A percentile compares a stretch with the other conserved stretches of the same genome.
Conservation (phyloP, 2,888 invertebrate genomes). For the Noctuana brunneofusca region DNA sequence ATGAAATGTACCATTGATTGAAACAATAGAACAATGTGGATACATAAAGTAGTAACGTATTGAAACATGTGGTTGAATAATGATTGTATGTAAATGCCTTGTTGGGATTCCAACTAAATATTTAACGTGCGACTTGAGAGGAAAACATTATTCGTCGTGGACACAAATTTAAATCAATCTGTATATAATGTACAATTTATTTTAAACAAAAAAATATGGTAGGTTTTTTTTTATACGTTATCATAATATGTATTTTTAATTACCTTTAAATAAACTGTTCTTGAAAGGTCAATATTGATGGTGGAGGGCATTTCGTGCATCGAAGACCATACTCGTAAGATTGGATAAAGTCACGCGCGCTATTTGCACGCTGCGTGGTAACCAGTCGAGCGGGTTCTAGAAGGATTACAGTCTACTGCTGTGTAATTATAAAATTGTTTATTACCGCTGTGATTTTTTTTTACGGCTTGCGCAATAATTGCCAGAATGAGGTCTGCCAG, state of each 20-base stretch:
- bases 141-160: slow-evolving; percentile 49
- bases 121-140: slow-evolving; percentile 55
- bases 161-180: slow-evolving; percentile 26
- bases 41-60: slow-evolving; percentile 41
- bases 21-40: slow-evolving; percentile 57
- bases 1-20: slow-evolving; percentile 41
- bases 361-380: slow-evolving; percentile 55
- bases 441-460: slow-evolving; percentile 63
- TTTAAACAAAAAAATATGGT: neutral
- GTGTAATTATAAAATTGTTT: slow-evolving; percentile 70
- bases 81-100: slow-evolving; percentile 65
- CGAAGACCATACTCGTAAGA: slow-evolving; percentile 47
- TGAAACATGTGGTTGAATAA: slow-evolving; percentile 61
- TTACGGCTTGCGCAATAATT: slow-evolving; percentile 61
- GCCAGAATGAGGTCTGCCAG: slow-evolving; percentile 11
- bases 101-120: slow-evolving; percentile 66
- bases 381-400: slow-evolving; percentile 64
- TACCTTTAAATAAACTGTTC: too few species aligned
- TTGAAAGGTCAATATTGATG: too few species aligned
- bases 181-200: slow-evolving; percentile 23
- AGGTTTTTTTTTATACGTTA: too few species aligned
- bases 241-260: neutral
- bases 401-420: slow-evolving; percentile 50
- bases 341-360: slow-evolving; percentile 47
- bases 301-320: slow-evolving; percentile 43